Evolutionary conservation across 1,140 invertebrate species (phyloP), one percentile per base, ranked within the genome.

Genomic region (Sarcophaga bullata): DNA sequence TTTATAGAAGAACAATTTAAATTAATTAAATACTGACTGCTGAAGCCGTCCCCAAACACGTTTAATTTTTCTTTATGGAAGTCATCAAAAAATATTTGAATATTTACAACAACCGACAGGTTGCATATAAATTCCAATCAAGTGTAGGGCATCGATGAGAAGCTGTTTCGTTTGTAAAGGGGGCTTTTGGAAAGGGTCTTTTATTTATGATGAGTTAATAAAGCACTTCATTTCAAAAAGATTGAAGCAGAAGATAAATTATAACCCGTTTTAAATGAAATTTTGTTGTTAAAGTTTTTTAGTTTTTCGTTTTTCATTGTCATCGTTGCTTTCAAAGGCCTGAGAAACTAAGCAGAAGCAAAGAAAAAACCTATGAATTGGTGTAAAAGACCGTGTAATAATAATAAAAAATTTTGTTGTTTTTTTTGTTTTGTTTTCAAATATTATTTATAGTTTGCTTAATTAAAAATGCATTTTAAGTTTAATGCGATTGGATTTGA

Each of bases 141-240:
- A 37, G 25, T 37, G 25, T 37, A 37, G 25, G 25, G 25, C 25
- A 37, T 4, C 25, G 1, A 37, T 37, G 25, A 37, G 25, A 37
- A 37, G 25, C 25, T 37, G 25, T 37, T 37, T 1, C 25, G 4
- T 37, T 37, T 37, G 25, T 37, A 37, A 37, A n/a, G n/a, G 25
- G 4, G 25, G 25, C 25, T 37, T 37, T 37, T 37, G 25, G 25
- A 37, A 37, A 37, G 25, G 25, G 25, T n/a, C 25, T 37, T 37
- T 37, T 37, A 37, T 58, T 58, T 58, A 58, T 58, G 54, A 58
- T 58, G 54, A 58, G 54, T 58, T 58, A 58, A 58, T 58, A 58
- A 58, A 58, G 13, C 54, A 58, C n/a, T 58, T 58, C 13, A 58
- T 58, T 58, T 58, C n/a, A n/a, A n/a, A 58, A 58, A 58, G 13